Evolutionary conservation across 2,797 vertebrate species (phyloP), one percentile per base, ranked within the genome.

Genomic region (Mallotus villosus): DNA sequence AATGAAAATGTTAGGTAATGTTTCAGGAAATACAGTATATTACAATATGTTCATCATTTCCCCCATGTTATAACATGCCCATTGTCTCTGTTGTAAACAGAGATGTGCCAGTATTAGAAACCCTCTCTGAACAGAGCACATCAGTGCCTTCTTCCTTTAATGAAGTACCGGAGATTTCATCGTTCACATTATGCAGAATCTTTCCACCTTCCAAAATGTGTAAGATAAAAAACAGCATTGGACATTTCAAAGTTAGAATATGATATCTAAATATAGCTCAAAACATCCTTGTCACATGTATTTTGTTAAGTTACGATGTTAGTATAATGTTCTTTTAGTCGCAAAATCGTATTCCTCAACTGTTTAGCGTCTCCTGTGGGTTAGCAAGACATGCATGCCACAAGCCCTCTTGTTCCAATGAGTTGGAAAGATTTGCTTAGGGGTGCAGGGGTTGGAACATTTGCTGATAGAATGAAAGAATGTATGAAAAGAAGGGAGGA

Each of bases 81-180:
- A 49, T 74, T 67, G 53, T 74, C 57, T 81, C 86, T 77, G 82
- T 69, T 85, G 76, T 79, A 80, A 84, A 78, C 74, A 75, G 46
- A 74, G 51, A 68, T 73, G 75, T 41, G 61, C 81, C 82, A 88
- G 78, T 79, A 75, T 70, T 81, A 85, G 89, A 80, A 85, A 86
- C 75, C 67, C 32, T 76, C 25, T 79, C 72, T 76, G 82, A 84
- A 78, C 71, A 81, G 71, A 74, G 69, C 81, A 76, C 76, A 77
- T 87, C 81, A 86, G 85, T 79, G 85, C 85, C 34, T 34, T 6
- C 77, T 87, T 90, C 85, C 78, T 91, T 49, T 51, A 90, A 90
- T 85, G 85, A 90, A 87, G 72, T 75, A 74, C 82, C 69, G 81
- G 81, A 83, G 78, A 79, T 77, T 85, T 87, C 86, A 86, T 84